These are phyloP conservation scores for Hypotaenidia okinawae DNA, from an alignment of 2,797 vertebrate genomes.

Conservation along the genomic window DNA sequence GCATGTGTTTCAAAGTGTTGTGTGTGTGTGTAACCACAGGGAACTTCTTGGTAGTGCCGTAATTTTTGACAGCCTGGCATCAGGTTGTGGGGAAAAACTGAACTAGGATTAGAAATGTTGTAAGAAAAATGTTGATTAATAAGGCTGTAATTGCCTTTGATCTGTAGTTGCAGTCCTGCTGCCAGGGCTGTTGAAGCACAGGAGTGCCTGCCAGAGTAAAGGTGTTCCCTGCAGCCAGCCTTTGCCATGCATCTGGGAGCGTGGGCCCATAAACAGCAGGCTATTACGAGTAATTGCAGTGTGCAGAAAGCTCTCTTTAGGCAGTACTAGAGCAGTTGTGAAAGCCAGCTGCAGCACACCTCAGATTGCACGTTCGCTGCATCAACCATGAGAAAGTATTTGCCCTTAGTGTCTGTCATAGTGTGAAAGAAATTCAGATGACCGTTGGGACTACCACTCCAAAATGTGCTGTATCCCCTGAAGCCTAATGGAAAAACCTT, in stretches of 20 bases:
- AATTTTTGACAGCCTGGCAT: not conserved
- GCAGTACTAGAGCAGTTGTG: not conserved
- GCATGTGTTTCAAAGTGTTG: not conserved
- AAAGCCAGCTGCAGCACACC: not conserved
- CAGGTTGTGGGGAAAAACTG: not conserved
- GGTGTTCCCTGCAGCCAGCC: slow-evolving; percentile 49
- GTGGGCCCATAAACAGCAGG: not conserved
- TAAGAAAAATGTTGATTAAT: not conserved
- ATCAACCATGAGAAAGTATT: rapidly evolving
- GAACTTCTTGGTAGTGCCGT: not conserved
- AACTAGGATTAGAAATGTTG: not conserved
- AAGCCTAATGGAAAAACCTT: not conserved
- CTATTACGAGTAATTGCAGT: slow-evolving; percentile 15
- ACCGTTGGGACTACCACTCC: not conserved
- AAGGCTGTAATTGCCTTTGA: not conserved
- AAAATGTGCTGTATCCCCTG: not conserved
- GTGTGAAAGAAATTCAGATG: too few relatives aligned
- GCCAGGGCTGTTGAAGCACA: not conserved
- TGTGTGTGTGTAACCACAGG: rapidly evolving
- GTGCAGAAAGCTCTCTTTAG: not conserved
- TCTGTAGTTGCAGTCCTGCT: not conserved
- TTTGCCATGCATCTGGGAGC: not conserved
- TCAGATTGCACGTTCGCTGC: not conserved
- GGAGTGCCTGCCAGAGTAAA: not conserved
- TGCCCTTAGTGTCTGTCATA: not conserved